Percentiles rank a stretch among this genome's conserved stretches.
phyloP scores from a whole-genome alignment of 2,113 vertebrate genomes.

The Tauraco erythrolophus region DNA sequence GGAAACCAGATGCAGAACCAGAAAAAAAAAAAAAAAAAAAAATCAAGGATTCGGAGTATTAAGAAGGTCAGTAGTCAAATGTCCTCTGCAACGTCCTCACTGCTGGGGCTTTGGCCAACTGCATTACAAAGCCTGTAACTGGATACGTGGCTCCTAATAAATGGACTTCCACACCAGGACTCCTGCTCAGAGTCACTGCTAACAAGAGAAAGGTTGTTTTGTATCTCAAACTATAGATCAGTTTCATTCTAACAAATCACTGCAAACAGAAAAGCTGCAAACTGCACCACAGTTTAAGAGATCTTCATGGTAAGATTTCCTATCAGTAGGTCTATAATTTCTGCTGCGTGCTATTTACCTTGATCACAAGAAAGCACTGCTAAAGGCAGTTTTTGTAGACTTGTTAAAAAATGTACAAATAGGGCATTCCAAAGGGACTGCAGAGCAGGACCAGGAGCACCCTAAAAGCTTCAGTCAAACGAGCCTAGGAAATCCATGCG shows the following conservation, averaged over 20 bases:
- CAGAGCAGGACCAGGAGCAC: accelerated
- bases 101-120: neutral
- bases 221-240: neutral
- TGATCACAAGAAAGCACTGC: neutral
- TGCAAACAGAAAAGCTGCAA: neutral
- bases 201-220: neutral
- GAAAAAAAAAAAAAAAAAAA: too few relatives aligned
- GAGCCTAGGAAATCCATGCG: neutral
- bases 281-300: neutral
- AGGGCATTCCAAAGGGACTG: neutral
- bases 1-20: neutral
- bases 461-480: neutral
- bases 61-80: neutral
- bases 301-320: neutral
- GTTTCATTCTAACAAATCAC: neutral
- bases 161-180: neutral
- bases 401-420: neutral
- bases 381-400: neutral
- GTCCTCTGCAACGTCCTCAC: neutral
- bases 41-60: neutral
- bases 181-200: neutral
- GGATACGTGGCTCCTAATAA: neutral
- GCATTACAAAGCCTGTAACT: neutral
- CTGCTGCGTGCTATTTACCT: neutral
- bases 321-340: neutral